Evolutionary conservation across 2,113 vertebrate genomes (phyloP).

Genomic region (Lophotis ruficrista): DNA sequence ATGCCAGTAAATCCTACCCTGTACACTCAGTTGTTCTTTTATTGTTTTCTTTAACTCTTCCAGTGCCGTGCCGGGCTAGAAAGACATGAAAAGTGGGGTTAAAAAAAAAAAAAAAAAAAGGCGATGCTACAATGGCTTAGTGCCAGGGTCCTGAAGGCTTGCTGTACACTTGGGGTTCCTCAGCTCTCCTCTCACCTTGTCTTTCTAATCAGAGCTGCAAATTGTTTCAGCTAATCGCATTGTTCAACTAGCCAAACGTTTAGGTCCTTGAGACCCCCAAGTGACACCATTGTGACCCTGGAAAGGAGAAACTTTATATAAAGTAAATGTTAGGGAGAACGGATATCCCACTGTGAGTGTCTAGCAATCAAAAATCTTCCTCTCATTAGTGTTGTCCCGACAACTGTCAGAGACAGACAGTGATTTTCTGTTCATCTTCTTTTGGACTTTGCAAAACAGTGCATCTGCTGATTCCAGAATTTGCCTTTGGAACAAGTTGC

Average conservation of each 20-base stretch:
- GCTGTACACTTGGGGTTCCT: not conserved
- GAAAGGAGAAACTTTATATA: not conserved
- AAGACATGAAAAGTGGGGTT: conserved; percentile 29
- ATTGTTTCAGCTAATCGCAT: not conserved
- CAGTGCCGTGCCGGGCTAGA: conserved; percentile 6
- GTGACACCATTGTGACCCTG: not conserved
- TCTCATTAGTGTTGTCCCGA: not conserved
- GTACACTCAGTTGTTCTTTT: conserved; percentile 78
- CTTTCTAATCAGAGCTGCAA: not conserved
- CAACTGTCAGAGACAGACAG: not conserved
- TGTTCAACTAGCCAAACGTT: not conserved
- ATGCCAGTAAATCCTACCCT: conserved; percentile 81
- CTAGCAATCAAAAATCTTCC: not conserved
- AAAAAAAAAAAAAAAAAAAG: not conserved
- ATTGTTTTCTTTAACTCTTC: conserved; percentile 83
- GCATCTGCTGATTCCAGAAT: not conserved
- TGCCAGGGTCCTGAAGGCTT: not conserved
- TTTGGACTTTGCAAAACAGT: not conserved
- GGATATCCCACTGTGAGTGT: not conserved
- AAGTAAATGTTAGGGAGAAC: not conserved
- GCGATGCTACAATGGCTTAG: not conserved
- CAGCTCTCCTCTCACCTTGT: not conserved
- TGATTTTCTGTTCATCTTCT: not conserved
- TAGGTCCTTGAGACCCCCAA: not conserved
- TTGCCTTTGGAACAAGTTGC: not conserved